Evolutionary conservation across 2,113 vertebrate genomes (phyloP), one percentile per base, ranked within the genome.

Genomic region (Peromyscus polionotus): DNA sequence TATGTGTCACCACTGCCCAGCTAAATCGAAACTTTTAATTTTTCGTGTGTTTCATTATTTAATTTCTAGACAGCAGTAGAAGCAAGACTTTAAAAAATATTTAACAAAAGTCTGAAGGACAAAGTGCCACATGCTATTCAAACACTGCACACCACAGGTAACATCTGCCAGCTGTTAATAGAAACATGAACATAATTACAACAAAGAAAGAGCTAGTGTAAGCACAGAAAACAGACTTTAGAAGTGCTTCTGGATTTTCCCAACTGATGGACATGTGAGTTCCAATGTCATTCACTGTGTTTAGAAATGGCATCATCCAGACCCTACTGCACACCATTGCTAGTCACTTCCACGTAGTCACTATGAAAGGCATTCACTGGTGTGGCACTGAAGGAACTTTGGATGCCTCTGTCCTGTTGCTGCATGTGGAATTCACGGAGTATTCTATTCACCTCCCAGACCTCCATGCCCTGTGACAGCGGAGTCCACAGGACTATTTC

Each of bases 241-340:
- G 89, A 94, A 92, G 39, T 20, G 57, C 48, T 70, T 51, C 17
- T 65, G 85, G n/a, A 95, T 97, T 75, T 97, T 94, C 84, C 94
- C 96, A 90, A 98, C 93, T 48, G 98, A 80, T 20, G 99, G 99
- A 97, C 99, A 99, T 0, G 97, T 99, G 99, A 92, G 99, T 99
- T 96, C 99, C 99, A 76, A 99, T 99, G 83, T 99, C 99, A 94
- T 99, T 99, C 99, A 94, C 99, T 99, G 95, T 99, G 99, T 97
- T 99, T 99, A 96, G 98, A 98, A 93, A 99, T 17, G 24, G 99
- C 99, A 92, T 99, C 99, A 68, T 99, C 99, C 94, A 99, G 99
- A 98, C 99, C 99, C 97, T 99, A 91, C 97, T 98, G 97, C 33
- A 91, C 98, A 57, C 95, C 97, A 63, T 99, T 99, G 96, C 99